These are phyloP conservation scores for Lysandra bellargus DNA, from an alignment of 2,888 invertebrate genomes.

Conservation along the genomic window DNA sequence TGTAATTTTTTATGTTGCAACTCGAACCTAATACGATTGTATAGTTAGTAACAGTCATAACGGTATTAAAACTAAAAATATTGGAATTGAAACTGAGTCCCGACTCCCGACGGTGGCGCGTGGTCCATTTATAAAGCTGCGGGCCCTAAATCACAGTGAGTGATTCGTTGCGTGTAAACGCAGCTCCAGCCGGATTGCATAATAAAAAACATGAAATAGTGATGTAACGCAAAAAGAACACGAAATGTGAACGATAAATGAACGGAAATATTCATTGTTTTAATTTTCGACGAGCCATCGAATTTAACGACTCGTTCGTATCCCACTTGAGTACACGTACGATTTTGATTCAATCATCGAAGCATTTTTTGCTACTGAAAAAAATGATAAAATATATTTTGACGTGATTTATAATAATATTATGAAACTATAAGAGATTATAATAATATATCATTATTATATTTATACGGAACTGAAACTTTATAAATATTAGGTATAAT, in stretches of 20 bases:
- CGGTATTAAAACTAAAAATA: not conserved
- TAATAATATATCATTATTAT: too few species aligned
- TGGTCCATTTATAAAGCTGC: constrained; percentile 41
- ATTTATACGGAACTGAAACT: too few species aligned
- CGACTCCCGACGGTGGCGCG: not conserved
- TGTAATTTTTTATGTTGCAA: not conserved
- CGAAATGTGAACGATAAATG: constrained; percentile 59
- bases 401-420: not conserved
- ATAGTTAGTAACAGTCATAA: not conserved
- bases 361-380: constrained; percentile 44
- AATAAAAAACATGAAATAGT: constrained; percentile 68
- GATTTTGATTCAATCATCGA: constrained; percentile 69
- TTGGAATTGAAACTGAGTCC: constrained; percentile 1
- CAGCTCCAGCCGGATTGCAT: constrained; percentile 66
- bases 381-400: not conserved
- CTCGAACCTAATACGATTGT: not conserved
- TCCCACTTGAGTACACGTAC: constrained; percentile 75
- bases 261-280: constrained; percentile 73
- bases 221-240: constrained; percentile 62
- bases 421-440: too few species aligned
- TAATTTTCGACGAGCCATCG: constrained; percentile 78
- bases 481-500: too few species aligned
- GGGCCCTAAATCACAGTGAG: constrained; percentile 63
- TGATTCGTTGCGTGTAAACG: constrained; percentile 70
- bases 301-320: constrained; percentile 73